Evolutionary conservation across 2,113 vertebrate species (phyloP).

Genomic region (Carassius carassius): DNA sequence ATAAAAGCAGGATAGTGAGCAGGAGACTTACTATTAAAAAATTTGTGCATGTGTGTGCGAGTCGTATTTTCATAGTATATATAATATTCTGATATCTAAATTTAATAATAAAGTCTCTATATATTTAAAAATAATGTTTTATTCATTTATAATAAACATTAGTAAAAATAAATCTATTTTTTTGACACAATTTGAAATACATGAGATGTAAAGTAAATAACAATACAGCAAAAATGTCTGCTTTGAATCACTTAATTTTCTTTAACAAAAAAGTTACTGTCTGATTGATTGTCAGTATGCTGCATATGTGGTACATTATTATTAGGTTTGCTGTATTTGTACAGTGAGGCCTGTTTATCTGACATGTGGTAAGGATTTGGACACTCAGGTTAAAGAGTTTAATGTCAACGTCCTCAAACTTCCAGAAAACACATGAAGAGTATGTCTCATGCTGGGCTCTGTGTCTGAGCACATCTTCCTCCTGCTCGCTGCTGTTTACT

Average conservation of each 20-base stretch:
- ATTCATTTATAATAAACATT: not conserved
- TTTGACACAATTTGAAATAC: not conserved
- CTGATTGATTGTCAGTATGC: too few species aligned
- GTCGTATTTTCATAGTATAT: too few species aligned
- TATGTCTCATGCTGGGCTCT: not conserved
- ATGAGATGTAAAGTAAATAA: not conserved
- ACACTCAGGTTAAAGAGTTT: slow-evolving; percentile 21
- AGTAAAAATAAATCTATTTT: too few species aligned
- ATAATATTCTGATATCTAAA: too few species aligned
- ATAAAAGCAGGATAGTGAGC: too few species aligned
- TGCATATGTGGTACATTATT: too few species aligned
- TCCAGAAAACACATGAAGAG: slow-evolving; percentile 33
- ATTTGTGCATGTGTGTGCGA: too few species aligned
- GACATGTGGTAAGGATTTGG: not conserved
- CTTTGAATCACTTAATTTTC: not conserved
- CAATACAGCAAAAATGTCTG: too few species aligned
- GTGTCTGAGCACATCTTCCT: slow-evolving; percentile 18
- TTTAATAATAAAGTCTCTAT: too few species aligned
- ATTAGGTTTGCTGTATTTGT: not conserved
- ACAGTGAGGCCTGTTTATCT: not conserved
- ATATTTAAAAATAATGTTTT: not conserved
- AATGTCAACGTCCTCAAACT: not conserved
- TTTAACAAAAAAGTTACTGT: not conserved
- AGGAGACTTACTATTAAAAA: too few species aligned
- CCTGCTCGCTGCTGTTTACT: slow-evolving; percentile 52